Base-by-base conservation (phyloP, 2,888 invertebrate genomes). In the Sarcophaga variegata region DNA sequence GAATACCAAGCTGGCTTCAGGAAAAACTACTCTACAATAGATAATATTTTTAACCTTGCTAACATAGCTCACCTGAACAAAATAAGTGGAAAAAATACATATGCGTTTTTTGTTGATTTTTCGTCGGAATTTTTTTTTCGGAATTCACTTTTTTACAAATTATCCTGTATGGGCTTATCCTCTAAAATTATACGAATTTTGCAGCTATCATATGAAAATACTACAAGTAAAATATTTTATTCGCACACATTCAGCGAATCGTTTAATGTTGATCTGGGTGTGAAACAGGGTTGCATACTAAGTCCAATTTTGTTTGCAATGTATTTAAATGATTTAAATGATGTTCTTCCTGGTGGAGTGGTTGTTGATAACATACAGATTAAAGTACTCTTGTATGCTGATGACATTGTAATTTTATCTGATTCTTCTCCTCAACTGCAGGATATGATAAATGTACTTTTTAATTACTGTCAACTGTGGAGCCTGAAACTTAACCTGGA, bases 51-150 rank as follows among this genome's bases (percentile, higher is more conserved):
- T 49, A 54, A 71, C 17, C 59, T 62, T 10, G 11, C 27, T 27
- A 62, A 62, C 22, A 72, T 37, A 37, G 5, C 20, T 27, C 14
- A 14, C 4, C 11, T 72, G 12, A 72, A 60, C 17, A 59, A 59
- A 27, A 12, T 27, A 25, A 49, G 76, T 62, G 49, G 66, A n/a
- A 80, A 62, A 25, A 67, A 70, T 11, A 62, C 62, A 20, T 84
- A 80, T 70, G 80, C 63, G 10, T 76, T 84, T 27, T 79, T 80
- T 47, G 80, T 84, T 2, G 80, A 80, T 63, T 69, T 84, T 20
- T 74, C 74, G 27, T 79, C 64, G 6, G 85, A n/a, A n/a, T n/a
- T n/a, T n/a, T n/a, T 70, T 27, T 81, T 75, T 10, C n/a, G 79
- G 54, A 79, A 60, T 8, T 47, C 49, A 17, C n/a, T 83, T 17